Evolutionary conservation across 2,797 vertebrate genomes (phyloP).

Genomic region (Pseudocheirus occidentalis): DNA sequence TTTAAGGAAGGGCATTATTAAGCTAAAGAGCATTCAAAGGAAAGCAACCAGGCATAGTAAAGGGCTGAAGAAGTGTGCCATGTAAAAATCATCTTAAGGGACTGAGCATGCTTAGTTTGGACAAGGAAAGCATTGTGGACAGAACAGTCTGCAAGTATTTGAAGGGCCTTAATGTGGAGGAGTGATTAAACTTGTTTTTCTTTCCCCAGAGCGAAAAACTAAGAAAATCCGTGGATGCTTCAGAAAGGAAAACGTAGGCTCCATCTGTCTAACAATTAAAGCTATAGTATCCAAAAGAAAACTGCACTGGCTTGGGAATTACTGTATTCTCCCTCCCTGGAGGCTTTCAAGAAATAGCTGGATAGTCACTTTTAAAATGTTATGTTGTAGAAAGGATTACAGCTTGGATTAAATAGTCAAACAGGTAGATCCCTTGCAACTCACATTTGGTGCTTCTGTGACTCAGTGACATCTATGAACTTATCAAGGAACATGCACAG

Average conservation of each 20-base stretch:
- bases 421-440: background rate
- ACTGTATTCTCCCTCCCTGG: background rate
- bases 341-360: background rate
- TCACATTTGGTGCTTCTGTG: background rate
- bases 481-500: background rate
- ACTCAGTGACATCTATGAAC: background rate
- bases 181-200: background rate
- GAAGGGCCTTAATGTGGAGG: background rate
- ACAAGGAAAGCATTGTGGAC: background rate
- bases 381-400: background rate
- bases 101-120: background rate
- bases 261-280: background rate
- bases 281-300: background rate
- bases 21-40: background rate
- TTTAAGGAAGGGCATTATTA: background rate
- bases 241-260: background rate
- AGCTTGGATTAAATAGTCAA: background rate
- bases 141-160: background rate
- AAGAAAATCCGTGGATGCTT: background rate
- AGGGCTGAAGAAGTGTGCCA: background rate
- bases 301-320: background rate
- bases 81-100: background rate
- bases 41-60: background rate
- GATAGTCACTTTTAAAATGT: background rate
- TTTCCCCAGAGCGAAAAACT: background rate